phyloP scores from a whole-genome alignment of 2,797 vertebrate genomes.

The Astyanax mexicanus region DNA sequence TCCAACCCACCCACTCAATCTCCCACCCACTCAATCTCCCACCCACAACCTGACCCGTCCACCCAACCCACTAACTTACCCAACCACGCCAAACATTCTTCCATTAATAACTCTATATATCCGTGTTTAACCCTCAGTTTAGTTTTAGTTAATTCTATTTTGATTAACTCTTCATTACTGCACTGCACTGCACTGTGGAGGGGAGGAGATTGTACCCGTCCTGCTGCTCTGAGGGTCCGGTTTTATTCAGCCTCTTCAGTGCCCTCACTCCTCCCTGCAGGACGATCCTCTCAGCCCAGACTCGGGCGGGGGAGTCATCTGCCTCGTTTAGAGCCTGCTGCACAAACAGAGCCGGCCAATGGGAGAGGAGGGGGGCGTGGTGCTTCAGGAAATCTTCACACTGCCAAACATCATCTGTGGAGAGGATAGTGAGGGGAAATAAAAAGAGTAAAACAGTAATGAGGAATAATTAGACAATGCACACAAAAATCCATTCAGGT shows the following conservation, averaged over 20 bases:
- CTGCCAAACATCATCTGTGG: conserved; percentile 46
- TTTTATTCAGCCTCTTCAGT: conserved; percentile 74
- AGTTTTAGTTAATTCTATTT: too few relatives aligned
- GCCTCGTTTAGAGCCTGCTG: conserved; percentile 87
- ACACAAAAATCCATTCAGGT: too few relatives aligned
- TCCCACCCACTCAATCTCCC: too few relatives aligned
- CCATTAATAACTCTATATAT: too few relatives aligned
- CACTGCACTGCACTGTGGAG: too few relatives aligned
- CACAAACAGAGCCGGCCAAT: conserved; percentile 80
- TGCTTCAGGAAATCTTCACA: conserved; percentile 78
- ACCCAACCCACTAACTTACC: too few relatives aligned
- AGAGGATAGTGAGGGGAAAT: background rate
- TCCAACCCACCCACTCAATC: too few relatives aligned
- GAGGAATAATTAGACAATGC: too few relatives aligned
- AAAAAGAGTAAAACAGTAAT: background rate
- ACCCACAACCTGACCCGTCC: too few relatives aligned
- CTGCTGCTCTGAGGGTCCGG: conserved; percentile 12
- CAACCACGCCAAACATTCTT: too few relatives aligned
- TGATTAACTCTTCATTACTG: too few relatives aligned
- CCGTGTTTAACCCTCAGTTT: too few relatives aligned
- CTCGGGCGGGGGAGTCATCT: conserved; percentile 63
- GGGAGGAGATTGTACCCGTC: conserved; percentile 67
- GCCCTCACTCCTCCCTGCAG: conserved; percentile 53
- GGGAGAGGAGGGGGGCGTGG: conserved; percentile 76
- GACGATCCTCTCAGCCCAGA: conserved; percentile 74